Evolutionary conservation across 2,888 invertebrate species (phyloP).

Genomic region (Alloplasta piceator): DNA sequence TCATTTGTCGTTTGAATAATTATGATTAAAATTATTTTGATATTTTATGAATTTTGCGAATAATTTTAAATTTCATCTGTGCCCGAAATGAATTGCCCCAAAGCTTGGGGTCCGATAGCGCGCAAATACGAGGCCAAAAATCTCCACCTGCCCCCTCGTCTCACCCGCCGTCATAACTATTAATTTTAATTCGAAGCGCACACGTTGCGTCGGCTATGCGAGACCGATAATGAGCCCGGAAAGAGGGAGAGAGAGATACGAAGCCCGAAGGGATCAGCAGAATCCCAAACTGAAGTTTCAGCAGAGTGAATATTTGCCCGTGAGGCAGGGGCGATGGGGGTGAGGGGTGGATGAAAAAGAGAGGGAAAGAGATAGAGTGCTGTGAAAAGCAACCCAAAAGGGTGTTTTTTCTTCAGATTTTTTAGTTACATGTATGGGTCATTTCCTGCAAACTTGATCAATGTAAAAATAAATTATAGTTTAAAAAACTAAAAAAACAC

Average conservation of each 20-base stretch:
- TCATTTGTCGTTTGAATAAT: too few relatives aligned
- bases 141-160: conserved; percentile 10
- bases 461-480: too few relatives aligned
- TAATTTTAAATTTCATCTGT: conserved; percentile 32
- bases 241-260: conserved; percentile 36
- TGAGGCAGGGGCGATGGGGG: conserved; percentile 54
- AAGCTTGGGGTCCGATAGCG: conserved; percentile 37
- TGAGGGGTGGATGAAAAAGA: neutral
- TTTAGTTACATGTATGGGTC: conserved; percentile 24
- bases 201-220: conserved; percentile 63
- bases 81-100: conserved; percentile 9
- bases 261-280: conserved; percentile 74
- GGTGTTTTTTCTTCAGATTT: conserved; percentile 35
- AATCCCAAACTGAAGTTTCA: conserved; percentile 72
- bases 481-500: too few relatives aligned
- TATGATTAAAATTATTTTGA: neutral
- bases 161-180: too few relatives aligned
- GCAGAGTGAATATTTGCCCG: conserved; percentile 76
- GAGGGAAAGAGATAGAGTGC: conserved; percentile 27
- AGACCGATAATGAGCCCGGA: conserved; percentile 72
- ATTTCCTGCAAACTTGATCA: neutral
- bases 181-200: conserved; percentile 66
- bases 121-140: conserved; percentile 29
- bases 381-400: conserved; percentile 51
- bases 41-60: conserved; percentile 30